These are phyloP conservation scores for Neogobius melanostomus DNA, from an alignment of 2,113 vertebrate species.

Conservation along the genomic window DNA sequence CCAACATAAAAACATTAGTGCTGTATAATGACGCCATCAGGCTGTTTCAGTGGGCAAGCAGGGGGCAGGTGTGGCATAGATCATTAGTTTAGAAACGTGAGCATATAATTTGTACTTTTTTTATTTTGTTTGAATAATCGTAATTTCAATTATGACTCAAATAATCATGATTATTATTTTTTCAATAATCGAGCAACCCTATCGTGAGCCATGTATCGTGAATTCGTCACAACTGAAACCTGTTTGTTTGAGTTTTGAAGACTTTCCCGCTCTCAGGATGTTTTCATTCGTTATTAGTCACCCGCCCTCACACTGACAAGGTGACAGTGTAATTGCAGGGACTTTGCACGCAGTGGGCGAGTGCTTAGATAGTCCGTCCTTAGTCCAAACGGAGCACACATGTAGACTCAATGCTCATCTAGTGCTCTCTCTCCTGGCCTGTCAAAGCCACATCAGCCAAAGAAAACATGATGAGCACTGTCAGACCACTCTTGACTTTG, in stretches of 20 bases:
- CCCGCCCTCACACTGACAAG: conserved; percentile 37
- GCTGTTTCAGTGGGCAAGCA: no score
- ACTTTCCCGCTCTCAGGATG: conserved; percentile 13
- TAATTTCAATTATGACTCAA: no score
- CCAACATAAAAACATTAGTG: no score
- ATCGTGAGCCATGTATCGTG: no score
- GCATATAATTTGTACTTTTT: no score
- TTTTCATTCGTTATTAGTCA: conserved; percentile 36
- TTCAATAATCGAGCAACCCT: no score
- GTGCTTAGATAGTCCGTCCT: conserved; percentile 30
- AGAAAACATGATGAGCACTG: conserved; percentile 6
- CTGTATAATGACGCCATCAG: no score
- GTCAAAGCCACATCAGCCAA: conserved; percentile 18
- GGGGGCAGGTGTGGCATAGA: no score
- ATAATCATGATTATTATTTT: no score
- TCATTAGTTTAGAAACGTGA: no score
- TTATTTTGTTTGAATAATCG: no score
- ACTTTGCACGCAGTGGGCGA: conserved; percentile 36
- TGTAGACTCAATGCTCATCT: conserved; percentile 17
- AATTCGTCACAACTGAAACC: no score
- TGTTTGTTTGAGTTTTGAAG: neutral
- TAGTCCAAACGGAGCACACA: conserved; percentile 17
- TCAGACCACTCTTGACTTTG: neutral
- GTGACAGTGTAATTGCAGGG: conserved; percentile 62
- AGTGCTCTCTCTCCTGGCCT: conserved; percentile 1